phyloP scores from a whole-genome alignment of 2,888 invertebrate genomes.

The Tetranychus truncatus region DNA sequence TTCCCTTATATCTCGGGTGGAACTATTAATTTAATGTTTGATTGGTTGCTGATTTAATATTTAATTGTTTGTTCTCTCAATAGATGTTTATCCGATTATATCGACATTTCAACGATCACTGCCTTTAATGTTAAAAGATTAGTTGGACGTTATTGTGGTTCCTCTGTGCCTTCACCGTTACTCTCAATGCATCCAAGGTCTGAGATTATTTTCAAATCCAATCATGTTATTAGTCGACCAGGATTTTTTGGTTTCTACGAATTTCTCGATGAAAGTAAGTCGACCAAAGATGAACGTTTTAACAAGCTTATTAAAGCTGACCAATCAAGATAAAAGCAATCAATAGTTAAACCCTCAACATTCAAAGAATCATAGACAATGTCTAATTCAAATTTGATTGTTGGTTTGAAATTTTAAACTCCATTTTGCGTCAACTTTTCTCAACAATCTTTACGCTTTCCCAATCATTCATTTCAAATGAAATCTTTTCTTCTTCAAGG shows the following conservation, averaged over 20 bases:
- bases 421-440: background rate
- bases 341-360: no score
- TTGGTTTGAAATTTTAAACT: no score
- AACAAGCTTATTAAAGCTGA: constrained; percentile 15
- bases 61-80: no score
- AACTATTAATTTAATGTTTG: no score
- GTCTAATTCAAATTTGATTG: no score
- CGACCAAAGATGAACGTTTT: constrained; percentile 13
- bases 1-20: no score
- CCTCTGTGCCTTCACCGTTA: constrained; percentile 29
- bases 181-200: constrained; percentile 31
- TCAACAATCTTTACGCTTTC: background rate
- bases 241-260: constrained; percentile 31
- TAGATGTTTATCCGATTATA: constrained; percentile 32
- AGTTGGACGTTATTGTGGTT: constrained; percentile 31
- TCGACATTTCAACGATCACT: constrained; percentile 32
- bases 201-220: constrained; percentile 31
- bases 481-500: background rate
- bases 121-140: constrained; percentile 27
- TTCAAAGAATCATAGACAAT: no score
- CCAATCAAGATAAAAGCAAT: no score
- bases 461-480: background rate
- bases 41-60: no score
- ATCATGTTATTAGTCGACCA: constrained; percentile 29
- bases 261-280: constrained; percentile 31